phyloP scores from a whole-genome alignment of 2,113 vertebrate species.

The Mormoops blainvillei region DNA sequence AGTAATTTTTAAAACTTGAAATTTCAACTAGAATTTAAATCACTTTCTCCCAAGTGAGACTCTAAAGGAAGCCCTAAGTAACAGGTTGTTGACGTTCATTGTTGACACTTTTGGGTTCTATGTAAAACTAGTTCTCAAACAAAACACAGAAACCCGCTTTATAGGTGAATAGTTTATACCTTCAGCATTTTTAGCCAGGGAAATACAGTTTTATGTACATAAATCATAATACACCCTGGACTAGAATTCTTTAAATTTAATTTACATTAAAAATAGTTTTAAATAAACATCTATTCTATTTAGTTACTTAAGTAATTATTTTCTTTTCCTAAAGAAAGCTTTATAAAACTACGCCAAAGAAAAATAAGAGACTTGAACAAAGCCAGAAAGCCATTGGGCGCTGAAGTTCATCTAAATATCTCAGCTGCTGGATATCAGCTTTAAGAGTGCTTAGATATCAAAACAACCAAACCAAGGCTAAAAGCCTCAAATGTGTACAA shows the following conservation, averaged over 20 bases:
- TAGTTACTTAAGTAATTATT: background rate
- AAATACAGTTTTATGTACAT: background rate
- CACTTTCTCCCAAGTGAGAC: background rate
- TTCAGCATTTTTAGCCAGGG: background rate
- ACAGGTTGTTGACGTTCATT: conserved; percentile 58
- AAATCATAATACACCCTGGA: conserved; percentile 15
- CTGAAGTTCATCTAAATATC: conserved; percentile 14
- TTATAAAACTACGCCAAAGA: conserved; percentile 20
- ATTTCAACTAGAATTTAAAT: conserved; percentile 13
- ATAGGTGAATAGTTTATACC: background rate
- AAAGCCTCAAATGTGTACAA: background rate
- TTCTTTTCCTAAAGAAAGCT: conserved; percentile 42
- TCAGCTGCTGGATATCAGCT: background rate
- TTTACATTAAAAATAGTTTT: background rate
- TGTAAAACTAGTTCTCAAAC: conserved; percentile 22
- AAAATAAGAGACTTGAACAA: conserved; percentile 9
- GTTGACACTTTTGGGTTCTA: background rate
- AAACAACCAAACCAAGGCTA: background rate
- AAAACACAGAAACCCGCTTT: background rate
- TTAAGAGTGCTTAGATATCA: background rate
- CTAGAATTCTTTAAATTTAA: background rate
- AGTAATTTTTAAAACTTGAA: conserved; percentile 31
- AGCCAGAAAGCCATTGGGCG: background rate
- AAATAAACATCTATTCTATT: background rate
- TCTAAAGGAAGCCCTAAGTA: conserved; percentile 46